Conservation (phyloP, 1,140 invertebrate species). For the Muscidifurax raptorellus region DNA sequence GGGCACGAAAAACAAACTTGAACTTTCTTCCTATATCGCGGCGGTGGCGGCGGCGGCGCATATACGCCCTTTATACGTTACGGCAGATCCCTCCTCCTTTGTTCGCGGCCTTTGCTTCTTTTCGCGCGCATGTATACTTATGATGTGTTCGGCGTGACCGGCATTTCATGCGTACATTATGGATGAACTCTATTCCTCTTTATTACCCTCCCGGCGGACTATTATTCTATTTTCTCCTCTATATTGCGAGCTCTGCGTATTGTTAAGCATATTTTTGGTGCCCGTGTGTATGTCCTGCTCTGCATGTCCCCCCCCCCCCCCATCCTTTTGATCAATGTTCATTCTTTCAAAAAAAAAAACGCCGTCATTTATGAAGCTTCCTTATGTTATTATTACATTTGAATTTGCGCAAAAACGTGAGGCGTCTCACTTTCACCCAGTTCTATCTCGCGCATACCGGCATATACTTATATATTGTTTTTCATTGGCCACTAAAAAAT, state of each 20-base stretch:
- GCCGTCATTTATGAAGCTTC: no score
- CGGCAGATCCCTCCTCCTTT: background rate
- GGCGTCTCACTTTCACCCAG: background rate
- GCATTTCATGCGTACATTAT: background rate
- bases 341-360: no score
- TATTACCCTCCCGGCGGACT: background rate
- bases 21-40: slow-evolving; percentile 30
- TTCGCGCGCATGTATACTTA: slow-evolving; percentile 8
- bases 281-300: no score
- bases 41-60: no score
- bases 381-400: no score
- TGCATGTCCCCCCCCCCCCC: no score
- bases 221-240: background rate
- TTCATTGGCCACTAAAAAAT: no score
- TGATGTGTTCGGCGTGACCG: slow-evolving; percentile 22
- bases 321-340: no score
- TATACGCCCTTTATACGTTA: slow-evolving; percentile 24
- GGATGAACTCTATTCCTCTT: background rate
- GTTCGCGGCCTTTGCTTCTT: slow-evolving; percentile 12
- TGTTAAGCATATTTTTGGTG: no score
- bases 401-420: background rate
- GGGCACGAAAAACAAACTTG: slow-evolving; percentile 40
- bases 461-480: no score
- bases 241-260: background rate
- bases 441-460: no score